Evolutionary conservation across 2,888 invertebrate species (phyloP), one percentile per base, ranked within the genome.

Genomic region (Drosophila cognata): DNA sequence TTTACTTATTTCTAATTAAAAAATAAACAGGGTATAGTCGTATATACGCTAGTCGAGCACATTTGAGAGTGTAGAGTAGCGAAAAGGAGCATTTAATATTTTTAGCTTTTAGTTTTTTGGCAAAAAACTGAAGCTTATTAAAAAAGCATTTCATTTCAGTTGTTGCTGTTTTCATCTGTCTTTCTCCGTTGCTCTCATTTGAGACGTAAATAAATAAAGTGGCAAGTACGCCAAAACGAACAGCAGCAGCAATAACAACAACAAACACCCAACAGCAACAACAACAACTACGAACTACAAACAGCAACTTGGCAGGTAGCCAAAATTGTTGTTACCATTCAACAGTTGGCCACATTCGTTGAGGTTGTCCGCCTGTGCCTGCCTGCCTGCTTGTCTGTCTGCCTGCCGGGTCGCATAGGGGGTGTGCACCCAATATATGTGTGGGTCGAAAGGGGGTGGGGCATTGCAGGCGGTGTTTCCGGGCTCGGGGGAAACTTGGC

Each of bases 321-420:
- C 75, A 70, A 75, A 81, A 74, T 74, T 72, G 68, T 58, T 71
- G 68, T 71, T 71, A 53, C 72, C 81, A 84, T 84, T 87, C 84
- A 84, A 84, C 84, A 84, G 84, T 87, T 84, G 83, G 82, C 68
- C 72, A 80, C 64, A 65, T 75, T 72, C 71, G 57, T 78, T 79
- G 81, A 68, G 71, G 72, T 71, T 71, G 64, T 63, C 66, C 36
- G 71, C 29, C 61, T 52, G 53, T 52, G 53, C 36, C 61, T 55
- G 31, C 7, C 29, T 28, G 7, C 7, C 33, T 43, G 31, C 2
- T 18, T 38, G 4, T 10, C 41, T 46, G 13, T 4, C 13, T 13
- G 43, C 0, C 21, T 13, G 21, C 25, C 46, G 5, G n/a, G n/a
- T n/a, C 46, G 25, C 46, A 46, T 46, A 16, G 46, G 36, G 33